phyloP scores from a whole-genome alignment of 2,113 vertebrate species.

The Osmerus mordax region DNA sequence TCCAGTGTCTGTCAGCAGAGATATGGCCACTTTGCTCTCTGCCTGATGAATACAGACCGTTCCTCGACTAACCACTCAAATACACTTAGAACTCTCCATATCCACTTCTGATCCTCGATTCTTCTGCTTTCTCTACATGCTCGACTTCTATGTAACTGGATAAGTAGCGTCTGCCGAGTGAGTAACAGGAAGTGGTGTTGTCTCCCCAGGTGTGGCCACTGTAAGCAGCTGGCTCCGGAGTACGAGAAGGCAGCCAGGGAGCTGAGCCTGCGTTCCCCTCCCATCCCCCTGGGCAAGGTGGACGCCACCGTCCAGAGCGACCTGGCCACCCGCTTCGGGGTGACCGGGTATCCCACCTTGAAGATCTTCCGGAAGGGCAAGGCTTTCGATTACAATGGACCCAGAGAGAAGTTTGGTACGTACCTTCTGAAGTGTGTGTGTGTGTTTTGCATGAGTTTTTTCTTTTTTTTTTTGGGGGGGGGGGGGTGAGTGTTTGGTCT shows the following conservation, averaged over 20 bases:
- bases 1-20: too few species aligned
- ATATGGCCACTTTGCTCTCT: too few species aligned
- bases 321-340: conserved; percentile 81
- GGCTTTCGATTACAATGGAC: conserved; percentile 88
- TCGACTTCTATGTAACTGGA: too few species aligned
- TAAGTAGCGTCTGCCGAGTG: too few species aligned
- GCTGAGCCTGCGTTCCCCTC: conserved; percentile 78
- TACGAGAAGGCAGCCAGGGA: conserved; percentile 94
- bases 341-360: conserved; percentile 88
- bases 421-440: neutral
- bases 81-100: too few species aligned
- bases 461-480: too few species aligned
- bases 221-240: conserved; percentile 91
- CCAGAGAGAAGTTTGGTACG: conserved; percentile 87
- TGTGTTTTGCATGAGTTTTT: neutral
- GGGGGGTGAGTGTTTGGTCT: neutral
- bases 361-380: conserved; percentile 97
- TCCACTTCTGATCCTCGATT: too few species aligned
- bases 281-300: conserved; percentile 89
- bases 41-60: too few species aligned
- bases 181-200: neutral
- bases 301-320: conserved; percentile 83
- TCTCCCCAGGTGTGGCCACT: conserved; percentile 90
- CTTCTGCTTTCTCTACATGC: too few species aligned
- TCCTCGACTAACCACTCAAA: too few species aligned